phyloP scores from a whole-genome alignment of 2,797 vertebrate genomes.

The Florisuga fusca region DNA sequence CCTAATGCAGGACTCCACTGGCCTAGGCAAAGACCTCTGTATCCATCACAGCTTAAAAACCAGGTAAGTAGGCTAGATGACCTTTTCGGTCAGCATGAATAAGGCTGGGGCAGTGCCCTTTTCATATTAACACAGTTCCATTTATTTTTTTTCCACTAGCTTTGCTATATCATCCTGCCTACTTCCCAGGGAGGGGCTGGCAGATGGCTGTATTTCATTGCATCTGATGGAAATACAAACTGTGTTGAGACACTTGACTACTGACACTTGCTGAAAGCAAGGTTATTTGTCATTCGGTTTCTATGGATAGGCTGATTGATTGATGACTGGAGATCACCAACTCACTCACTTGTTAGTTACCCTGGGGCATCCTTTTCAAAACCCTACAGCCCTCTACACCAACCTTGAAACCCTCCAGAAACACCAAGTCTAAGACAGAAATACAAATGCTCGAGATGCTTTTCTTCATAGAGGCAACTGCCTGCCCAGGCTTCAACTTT shows the following conservation, averaged over 20 bases:
- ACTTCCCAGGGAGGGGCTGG: background rate
- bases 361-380: background rate
- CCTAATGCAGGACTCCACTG: background rate
- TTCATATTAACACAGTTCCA: background rate
- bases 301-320: background rate
- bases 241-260: background rate
- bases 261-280: background rate
- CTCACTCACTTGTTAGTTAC: background rate
- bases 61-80: background rate
- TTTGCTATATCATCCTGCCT: background rate
- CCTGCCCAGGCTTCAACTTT: background rate
- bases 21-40: background rate
- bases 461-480: background rate
- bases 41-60: background rate
- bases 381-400: background rate
- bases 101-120: background rate
- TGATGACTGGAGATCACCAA: background rate
- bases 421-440: background rate
- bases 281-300: background rate
- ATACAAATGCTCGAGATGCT: rapidly evolving
- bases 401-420: background rate
- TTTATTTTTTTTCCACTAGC: background rate
- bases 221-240: background rate
- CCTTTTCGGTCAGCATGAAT: background rate
- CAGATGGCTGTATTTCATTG: rapidly evolving